A percentile compares a stretch with the other conserved stretches of the same genome.
Conservation (phyloP, 2,113 vertebrate genomes). For the Pelecanus crispus region DNA sequence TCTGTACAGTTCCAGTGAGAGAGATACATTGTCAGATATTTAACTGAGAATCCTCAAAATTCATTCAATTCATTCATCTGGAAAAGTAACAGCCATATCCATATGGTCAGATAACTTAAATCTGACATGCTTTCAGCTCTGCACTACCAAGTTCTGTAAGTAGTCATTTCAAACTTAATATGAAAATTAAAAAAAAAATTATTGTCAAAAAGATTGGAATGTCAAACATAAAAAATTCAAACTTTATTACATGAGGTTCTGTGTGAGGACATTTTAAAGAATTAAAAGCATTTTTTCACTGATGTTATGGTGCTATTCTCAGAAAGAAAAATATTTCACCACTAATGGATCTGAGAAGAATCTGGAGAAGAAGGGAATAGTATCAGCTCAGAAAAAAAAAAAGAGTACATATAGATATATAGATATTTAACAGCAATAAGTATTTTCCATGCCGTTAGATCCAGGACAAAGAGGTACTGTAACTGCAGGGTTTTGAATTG, state of each 20-base stretch:
- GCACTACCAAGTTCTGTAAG: background rate
- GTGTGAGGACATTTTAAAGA: background rate
- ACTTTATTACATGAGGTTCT: background rate
- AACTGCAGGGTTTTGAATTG: background rate
- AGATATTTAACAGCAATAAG: background rate
- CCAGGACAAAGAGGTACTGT: background rate
- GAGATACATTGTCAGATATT: background rate
- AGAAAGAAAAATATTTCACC: background rate
- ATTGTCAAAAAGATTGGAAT: background rate
- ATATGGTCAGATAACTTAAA: background rate
- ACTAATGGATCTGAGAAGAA: background rate
- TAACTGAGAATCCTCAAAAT: background rate
- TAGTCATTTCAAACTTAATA: background rate
- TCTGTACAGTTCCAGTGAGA: background rate
- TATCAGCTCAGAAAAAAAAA: background rate
- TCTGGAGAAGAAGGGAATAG: background rate
- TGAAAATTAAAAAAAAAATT: background rate
- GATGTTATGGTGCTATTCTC: background rate
- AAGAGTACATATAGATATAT: fast-evolving
- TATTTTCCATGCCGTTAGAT: background rate
- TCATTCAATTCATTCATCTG: background rate
- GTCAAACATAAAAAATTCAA: background rate
- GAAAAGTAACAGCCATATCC: background rate
- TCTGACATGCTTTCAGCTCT: background rate
- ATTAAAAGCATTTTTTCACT: background rate